A percentile compares a stretch with the other conserved stretches of the same genome.
Evolutionary conservation across 2,113 vertebrate species (phyloP).

Genomic region (Smithornis capensis): DNA sequence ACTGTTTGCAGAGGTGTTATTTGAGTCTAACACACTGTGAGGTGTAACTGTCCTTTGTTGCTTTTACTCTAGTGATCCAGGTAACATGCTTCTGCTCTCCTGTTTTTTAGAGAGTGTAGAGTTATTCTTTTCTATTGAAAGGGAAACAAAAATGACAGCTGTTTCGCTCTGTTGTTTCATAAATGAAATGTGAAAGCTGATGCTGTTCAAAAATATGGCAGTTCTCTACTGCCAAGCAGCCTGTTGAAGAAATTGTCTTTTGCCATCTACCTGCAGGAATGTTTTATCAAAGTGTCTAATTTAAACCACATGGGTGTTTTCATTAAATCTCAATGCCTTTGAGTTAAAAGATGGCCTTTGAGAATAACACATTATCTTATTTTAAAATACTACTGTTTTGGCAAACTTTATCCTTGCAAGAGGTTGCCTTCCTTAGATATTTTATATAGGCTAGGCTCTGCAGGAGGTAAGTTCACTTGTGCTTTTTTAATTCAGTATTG

Average conservation of each 20-base stretch:
- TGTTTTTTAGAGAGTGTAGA: background rate
- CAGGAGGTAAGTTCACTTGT: background rate
- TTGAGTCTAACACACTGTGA: background rate
- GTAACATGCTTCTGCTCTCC: background rate
- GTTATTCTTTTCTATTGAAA: background rate
- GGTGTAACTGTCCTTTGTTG: background rate
- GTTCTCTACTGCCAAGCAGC: background rate
- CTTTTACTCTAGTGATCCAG: background rate
- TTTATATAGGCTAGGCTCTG: background rate
- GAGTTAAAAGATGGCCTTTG: background rate
- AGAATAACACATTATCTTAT: background rate
- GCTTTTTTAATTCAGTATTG: too few species aligned
- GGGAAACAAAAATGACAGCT: background rate
- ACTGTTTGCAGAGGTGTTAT: accelerated
- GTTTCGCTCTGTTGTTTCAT: background rate
- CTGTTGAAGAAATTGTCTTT: background rate
- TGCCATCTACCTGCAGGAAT: background rate
- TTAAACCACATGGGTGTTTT: background rate
- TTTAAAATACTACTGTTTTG: background rate
- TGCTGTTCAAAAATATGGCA: background rate
- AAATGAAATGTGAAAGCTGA: background rate
- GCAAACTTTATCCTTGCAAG: background rate
- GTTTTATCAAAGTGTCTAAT: background rate
- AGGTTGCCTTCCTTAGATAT: accelerated
- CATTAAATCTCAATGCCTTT: background rate